Evolutionary conservation across 2,113 vertebrate species (phyloP), one percentile per base, ranked within the genome.

Genomic region (Mustela lutreola): DNA sequence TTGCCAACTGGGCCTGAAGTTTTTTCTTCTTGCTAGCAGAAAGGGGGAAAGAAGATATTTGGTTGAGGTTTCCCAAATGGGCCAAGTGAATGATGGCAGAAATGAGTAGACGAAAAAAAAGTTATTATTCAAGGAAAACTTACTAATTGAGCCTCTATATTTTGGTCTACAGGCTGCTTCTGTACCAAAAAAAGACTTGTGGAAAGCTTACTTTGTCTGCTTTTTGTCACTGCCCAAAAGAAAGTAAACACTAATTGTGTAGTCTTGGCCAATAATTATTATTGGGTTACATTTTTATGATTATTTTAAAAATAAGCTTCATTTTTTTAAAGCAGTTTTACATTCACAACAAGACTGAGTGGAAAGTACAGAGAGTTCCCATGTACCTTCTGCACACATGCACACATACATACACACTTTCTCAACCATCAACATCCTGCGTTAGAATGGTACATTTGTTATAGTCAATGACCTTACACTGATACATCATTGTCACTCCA

Each of bases 311-410:
- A 96, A 75, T 73, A 94, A 48, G 62, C 19, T 95, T 86, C 45
- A 87, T 80, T 33, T 91, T 93, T 93, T 93, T 89, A 95, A 33
- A 85, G 36, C 2, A 96, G 21, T 93, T 85, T 92, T 89, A 89
- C 22, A 31, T 63, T 89, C 26, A 67, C 12, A 86, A 73, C 50
- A 92, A 96, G 56, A 67, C 4, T 60, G 63, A 89, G 28, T 82
- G 42, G 65, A 71, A 81, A 89, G 21, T 92, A 12, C 6, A 76
- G 22, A n/a, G 11, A 39, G 11, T 92, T 90, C 6, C n/a, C 3
- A 36, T 36, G 45, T 42, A 78, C 1, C 12, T 56, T 56, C 45
- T 76, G 22, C 19, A 45, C 22, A 16, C 36, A 5, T 8, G 7
- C 1, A 39, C 71, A 31, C 28, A 36, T 9, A 26, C 22, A 21